phyloP scores from a whole-genome alignment of 2,113 vertebrate species.

The Eleginops maclovinus region DNA sequence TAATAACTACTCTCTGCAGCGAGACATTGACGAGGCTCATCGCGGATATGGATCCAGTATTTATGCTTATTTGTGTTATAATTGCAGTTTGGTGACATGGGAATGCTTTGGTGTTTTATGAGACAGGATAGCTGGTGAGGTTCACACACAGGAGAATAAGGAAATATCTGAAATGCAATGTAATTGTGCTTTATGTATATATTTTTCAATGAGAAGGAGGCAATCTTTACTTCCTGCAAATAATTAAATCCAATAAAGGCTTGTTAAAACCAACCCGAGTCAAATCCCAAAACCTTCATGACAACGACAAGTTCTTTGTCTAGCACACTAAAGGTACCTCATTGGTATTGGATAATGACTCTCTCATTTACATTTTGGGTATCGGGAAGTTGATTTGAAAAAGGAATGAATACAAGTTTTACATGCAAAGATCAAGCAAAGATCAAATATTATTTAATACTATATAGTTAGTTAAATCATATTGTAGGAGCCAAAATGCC shows the following conservation, averaged over 20 bases:
- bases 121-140: constrained; percentile 29
- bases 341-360: too few species aligned
- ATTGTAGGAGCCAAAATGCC: too few species aligned
- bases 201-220: neutral
- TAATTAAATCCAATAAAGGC: neutral
- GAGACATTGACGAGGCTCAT: constrained; percentile 45
- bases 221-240: neutral
- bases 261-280: constrained; percentile 8
- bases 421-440: too few species aligned
- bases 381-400: too few species aligned
- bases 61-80: constrained; percentile 72
- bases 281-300: constrained; percentile 2
- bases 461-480: too few species aligned
- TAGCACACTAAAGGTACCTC: too few species aligned
- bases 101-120: constrained; percentile 52
- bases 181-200: neutral
- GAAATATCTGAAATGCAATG: neutral
- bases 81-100: constrained; percentile 64
- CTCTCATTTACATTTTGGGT: too few species aligned
- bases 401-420: too few species aligned
- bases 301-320: neutral
- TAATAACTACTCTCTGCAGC: constrained; percentile 71
- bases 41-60: constrained; percentile 62
- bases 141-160: neutral
- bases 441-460: too few species aligned